phyloP scores from a whole-genome alignment of 2,888 invertebrate genomes.

The Ethmia dodecea region DNA sequence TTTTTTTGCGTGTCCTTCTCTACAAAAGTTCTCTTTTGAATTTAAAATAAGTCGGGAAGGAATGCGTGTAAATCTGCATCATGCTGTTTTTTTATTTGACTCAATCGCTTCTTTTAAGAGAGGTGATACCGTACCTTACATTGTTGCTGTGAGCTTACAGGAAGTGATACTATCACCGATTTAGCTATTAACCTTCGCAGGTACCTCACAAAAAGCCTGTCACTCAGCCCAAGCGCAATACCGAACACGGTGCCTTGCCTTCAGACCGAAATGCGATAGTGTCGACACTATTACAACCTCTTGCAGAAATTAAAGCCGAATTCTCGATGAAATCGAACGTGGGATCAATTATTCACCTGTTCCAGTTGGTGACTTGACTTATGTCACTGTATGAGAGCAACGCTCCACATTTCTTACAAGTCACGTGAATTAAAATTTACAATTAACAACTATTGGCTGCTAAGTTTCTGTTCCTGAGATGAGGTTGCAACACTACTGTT shows the following conservation, averaged over 20 bases:
- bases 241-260: slow-evolving; percentile 26
- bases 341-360: slow-evolving; percentile 62
- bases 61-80: too few species aligned
- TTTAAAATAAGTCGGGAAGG: too few species aligned
- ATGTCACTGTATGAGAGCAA: slow-evolving; percentile 43
- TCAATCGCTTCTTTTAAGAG: too few species aligned
- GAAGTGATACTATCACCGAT: slow-evolving; percentile 22
- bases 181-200: slow-evolving; percentile 27
- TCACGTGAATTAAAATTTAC: slow-evolving; percentile 38
- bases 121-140: too few species aligned
- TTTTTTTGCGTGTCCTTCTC: too few species aligned
- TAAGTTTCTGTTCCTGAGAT: too few species aligned
- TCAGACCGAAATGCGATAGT: slow-evolving; percentile 30
- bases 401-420: slow-evolving; percentile 37
- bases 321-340: slow-evolving; percentile 57
- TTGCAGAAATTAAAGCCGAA: slow-evolving; percentile 39
- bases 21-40: too few species aligned
- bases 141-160: too few species aligned
- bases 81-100: too few species aligned
- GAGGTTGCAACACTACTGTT: slow-evolving; percentile 13
- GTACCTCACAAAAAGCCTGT: slow-evolving; percentile 28
- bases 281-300: slow-evolving; percentile 25
- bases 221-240: slow-evolving; percentile 21
- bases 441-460: slow-evolving; percentile 40
- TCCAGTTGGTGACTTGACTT: slow-evolving; percentile 36